Conservation (phyloP, 2,888 invertebrate genomes). For the Opisthograptis luteolata region DNA sequence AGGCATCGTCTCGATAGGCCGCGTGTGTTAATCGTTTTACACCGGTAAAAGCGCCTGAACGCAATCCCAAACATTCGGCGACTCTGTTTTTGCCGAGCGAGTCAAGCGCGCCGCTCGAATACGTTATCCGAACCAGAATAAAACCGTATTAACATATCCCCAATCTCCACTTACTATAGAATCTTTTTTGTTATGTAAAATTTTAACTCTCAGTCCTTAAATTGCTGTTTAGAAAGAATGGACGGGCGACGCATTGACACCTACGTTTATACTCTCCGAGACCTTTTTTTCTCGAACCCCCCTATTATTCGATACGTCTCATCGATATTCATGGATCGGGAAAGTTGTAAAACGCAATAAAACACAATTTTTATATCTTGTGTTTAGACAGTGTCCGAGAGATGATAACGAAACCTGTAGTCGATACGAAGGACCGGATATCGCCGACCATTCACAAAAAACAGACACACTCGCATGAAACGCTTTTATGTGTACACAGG, state of each 20-base stretch:
- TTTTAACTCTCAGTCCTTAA: slow-evolving; percentile 66
- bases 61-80: slow-evolving; percentile 71
- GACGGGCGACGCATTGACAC: slow-evolving; percentile 69
- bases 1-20: slow-evolving; percentile 38
- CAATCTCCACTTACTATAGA: slow-evolving; percentile 59
- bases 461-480: slow-evolving; percentile 58
- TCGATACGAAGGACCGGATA: slow-evolving; percentile 79
- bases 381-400: slow-evolving; percentile 81
- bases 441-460: slow-evolving; percentile 82
- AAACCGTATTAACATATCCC: slow-evolving; percentile 72
- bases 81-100: slow-evolving; percentile 66
- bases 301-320: slow-evolving; percentile 70
- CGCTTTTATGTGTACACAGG: slow-evolving; percentile 43
- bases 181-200: slow-evolving; percentile 70
- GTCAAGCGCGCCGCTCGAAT: slow-evolving; percentile 61
- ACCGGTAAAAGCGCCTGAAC: slow-evolving; percentile 66
- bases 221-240: slow-evolving; percentile 60
- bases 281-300: slow-evolving; percentile 57
- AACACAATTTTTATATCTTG: slow-evolving; percentile 81
- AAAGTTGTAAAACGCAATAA: slow-evolving; percentile 79
- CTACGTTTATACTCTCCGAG: slow-evolving; percentile 60
- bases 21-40: slow-evolving; percentile 66
- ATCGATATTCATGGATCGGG: slow-evolving; percentile 73
- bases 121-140: slow-evolving; percentile 65
- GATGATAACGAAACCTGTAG: slow-evolving; percentile 82